phyloP scores from a whole-genome alignment of 2,888 invertebrate species.

The Limnephilus marmoratus region DNA sequence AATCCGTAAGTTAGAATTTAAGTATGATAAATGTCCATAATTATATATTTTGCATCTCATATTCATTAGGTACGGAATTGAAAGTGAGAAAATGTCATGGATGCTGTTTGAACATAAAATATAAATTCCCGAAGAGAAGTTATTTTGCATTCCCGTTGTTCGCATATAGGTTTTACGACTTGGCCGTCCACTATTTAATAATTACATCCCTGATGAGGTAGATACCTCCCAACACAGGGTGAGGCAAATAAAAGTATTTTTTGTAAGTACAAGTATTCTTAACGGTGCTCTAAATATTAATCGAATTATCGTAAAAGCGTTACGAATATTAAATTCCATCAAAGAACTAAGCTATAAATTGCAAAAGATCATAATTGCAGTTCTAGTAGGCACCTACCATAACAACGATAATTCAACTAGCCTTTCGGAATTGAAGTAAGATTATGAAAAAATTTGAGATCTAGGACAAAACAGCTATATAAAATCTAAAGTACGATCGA shows the following conservation, averaged over 20 bases:
- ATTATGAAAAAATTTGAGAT: too few relatives aligned
- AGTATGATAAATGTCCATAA: neutral
- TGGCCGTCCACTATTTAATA: neutral
- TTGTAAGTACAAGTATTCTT: neutral
- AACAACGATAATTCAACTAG: too few relatives aligned
- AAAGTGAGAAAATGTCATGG: neutral
- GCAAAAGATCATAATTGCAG: too few relatives aligned
- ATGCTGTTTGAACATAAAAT: neutral
- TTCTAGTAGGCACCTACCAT: too few relatives aligned
- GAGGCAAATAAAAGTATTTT: neutral
- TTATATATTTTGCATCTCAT: neutral
- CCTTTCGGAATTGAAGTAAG: too few relatives aligned
- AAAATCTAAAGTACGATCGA: too few relatives aligned
- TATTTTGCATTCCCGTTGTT: neutral
- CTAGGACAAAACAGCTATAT: too few relatives aligned
- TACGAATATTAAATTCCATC: too few relatives aligned
- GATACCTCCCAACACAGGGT: neutral
- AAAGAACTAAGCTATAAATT: too few relatives aligned
- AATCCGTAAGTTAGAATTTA: neutral
- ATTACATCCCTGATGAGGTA: neutral
- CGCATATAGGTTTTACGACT: constrained; percentile 2
- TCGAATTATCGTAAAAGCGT: too few relatives aligned
- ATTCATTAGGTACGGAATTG: neutral
- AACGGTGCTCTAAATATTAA: too few relatives aligned
- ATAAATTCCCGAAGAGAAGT: neutral